These are phyloP conservation scores for Serripes groenlandicus DNA, from an alignment of 2,888 invertebrate genomes.

Conservation along the genomic window DNA sequence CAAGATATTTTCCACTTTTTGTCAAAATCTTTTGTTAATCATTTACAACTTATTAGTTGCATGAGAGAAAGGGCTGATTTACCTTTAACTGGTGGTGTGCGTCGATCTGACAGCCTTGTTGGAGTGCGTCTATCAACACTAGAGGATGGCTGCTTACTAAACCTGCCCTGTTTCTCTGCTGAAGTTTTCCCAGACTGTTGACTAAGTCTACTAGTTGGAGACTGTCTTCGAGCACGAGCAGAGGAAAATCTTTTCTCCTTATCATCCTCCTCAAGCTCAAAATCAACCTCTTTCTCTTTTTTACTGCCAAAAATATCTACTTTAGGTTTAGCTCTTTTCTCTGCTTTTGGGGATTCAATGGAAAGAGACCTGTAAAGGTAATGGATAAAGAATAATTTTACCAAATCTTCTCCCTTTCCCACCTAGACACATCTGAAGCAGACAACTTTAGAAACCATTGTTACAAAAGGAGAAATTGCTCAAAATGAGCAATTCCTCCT, in stretches of 20 bases:
- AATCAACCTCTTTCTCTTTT: slow-evolving; percentile 61
- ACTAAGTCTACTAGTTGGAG: slow-evolving; percentile 48
- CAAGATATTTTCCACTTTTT: too few relatives aligned
- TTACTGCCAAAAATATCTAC: slow-evolving; percentile 72
- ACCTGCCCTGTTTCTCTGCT: slow-evolving; percentile 24
- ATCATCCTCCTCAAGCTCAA: slow-evolving; percentile 70
- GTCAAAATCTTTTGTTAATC: too few relatives aligned
- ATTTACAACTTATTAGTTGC: too few relatives aligned
- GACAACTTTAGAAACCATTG: not conserved
- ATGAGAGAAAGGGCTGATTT: too few relatives aligned
- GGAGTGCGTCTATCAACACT: slow-evolving; percentile 2
- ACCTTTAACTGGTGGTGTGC: slow-evolving; percentile 19
- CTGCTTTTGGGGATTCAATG: slow-evolving; percentile 50
- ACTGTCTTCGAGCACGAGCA: slow-evolving; percentile 38
- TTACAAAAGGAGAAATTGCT: not conserved
- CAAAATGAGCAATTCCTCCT: not conserved
- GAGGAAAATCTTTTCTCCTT: slow-evolving; percentile 30
- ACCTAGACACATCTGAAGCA: not conserved
- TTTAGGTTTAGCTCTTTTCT: slow-evolving; percentile 62
- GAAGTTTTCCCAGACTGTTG: slow-evolving; percentile 17
- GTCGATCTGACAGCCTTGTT: slow-evolving; percentile 3
- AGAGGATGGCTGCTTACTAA: not conserved
- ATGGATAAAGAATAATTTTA: too few relatives aligned
- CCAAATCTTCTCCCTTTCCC: not conserved
- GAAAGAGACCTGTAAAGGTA: slow-evolving; percentile 51